Base-by-base conservation (phyloP, 92 coral and sea anemone species). In the Bergia puertoricense region DNA sequence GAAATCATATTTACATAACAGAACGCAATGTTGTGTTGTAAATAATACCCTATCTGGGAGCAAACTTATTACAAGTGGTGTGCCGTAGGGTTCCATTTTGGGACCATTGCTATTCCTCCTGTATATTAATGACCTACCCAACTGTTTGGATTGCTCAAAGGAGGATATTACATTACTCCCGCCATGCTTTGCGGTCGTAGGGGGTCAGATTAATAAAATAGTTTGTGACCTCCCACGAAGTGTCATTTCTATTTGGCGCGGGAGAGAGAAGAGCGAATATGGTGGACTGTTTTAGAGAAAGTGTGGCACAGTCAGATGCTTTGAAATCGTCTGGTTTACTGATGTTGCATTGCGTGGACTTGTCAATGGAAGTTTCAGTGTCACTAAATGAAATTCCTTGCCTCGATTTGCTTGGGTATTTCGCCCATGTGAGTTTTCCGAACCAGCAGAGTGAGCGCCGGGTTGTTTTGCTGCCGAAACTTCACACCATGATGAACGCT, bases 401-500 rank as follows among this genome's bases (percentile, higher is more conserved):
- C 66, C 13, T 48, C 2, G 43, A 79, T 0, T 50, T 46, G 67
- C 82, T 79, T 50, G 66, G 7, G 1, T 9, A 16, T 11, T 79
- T 79, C 6, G 82, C 38, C 18, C 82, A 79, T 79, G 82, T 45
- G 10, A 79, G 82, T 37, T 41, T 11, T 37, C 16, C 51, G 51
- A 39, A 80, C 20, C 23, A 6, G 3, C 84, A 42, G 36, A 30
- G 37, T n/a, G 71, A 80, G 56, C 69, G 84, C 14, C 84, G 69
- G 14, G 37, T 54, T 6, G 82, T 79, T 18, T 30, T 79, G 82
- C 68, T 79, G 42, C 82, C 67, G 22, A 79, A 80, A 46, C 84
- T 80, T 54, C 42, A 45, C 36, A 42, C 84, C 71, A 36, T 51
- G 68, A 45, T 79, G 1, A 6, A 30, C n/a, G 51, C 23, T 8